phyloP scores from a whole-genome alignment of 2,113 vertebrate genomes.

The Labeo rohita region DNA sequence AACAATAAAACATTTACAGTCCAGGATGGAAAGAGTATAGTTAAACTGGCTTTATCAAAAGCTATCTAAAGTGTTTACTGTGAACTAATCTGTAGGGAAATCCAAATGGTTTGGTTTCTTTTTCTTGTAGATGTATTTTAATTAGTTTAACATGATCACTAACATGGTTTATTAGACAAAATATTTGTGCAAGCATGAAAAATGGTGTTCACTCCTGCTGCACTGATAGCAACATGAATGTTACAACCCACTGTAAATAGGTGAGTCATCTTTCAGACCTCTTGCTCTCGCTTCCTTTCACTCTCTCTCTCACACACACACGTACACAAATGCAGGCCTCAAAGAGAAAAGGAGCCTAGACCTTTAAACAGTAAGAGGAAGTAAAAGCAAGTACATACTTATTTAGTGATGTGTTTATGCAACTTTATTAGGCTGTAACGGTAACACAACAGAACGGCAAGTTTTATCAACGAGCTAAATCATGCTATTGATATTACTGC shows the following conservation, averaged over 20 bases:
- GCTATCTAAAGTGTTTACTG: neutral
- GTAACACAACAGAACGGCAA: neutral
- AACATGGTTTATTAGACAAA: neutral
- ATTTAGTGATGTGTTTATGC: neutral
- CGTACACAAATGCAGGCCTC: neutral
- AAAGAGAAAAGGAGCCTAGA: neutral
- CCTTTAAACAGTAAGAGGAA: neutral
- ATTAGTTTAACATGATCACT: neutral
- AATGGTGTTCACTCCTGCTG: neutral
- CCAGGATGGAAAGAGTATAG: neutral
- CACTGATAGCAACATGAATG: constrained; percentile 24
- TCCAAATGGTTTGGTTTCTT: neutral
- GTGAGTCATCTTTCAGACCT: constrained; percentile 52
- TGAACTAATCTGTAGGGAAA: neutral
- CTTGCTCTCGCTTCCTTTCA: constrained; percentile 27
- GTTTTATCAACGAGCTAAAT: neutral
- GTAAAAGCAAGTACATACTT: neutral
- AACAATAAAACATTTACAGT: neutral
- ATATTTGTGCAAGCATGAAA: neutral
- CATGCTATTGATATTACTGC: no score
- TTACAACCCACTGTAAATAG: constrained; percentile 44
- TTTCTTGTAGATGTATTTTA: neutral
- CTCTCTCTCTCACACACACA: constrained; percentile 24
- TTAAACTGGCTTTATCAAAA: neutral
- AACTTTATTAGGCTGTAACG: neutral